Evolutionary conservation across 2,797 vertebrate species (phyloP).

Genomic region (Nannoperca obscura): DNA sequence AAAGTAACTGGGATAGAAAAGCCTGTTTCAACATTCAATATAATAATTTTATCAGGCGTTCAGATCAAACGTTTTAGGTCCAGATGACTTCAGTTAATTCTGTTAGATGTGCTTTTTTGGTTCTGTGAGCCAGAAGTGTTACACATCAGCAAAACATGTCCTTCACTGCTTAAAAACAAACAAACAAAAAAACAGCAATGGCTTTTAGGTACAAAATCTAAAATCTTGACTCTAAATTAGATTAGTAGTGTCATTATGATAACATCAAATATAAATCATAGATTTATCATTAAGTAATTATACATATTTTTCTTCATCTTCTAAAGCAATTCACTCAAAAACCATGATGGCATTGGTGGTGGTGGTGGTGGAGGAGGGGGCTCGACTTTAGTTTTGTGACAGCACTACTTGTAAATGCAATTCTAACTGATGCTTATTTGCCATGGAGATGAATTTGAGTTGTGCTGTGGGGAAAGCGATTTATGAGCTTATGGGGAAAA

Average conservation of each 20-base stretch:
- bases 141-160: background rate
- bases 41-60: background rate
- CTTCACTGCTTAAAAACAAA: background rate
- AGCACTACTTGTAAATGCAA: conserved; percentile 54
- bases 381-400: conserved; percentile 28
- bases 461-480: conserved; percentile 61
- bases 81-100: conserved; percentile 2
- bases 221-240: conserved; percentile 14
- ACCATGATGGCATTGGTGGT: background rate
- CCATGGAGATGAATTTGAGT: conserved; percentile 65
- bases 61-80: background rate
- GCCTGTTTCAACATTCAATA: background rate
- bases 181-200: background rate
- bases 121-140: background rate
- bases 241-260: conserved; percentile 19
- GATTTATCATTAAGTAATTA: conserved; percentile 1
- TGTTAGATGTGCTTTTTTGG: too few species aligned
- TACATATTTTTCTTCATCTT: background rate
- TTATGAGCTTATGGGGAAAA: conserved; percentile 75
- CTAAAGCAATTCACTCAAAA: conserved; percentile 1
- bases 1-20: background rate
- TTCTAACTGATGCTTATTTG: conserved; percentile 73
- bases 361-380: background rate
- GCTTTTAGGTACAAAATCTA: background rate
- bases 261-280: background rate